Evolutionary conservation across 2,888 invertebrate species (phyloP).

Genomic region (Yponomeuta evonymella): DNA sequence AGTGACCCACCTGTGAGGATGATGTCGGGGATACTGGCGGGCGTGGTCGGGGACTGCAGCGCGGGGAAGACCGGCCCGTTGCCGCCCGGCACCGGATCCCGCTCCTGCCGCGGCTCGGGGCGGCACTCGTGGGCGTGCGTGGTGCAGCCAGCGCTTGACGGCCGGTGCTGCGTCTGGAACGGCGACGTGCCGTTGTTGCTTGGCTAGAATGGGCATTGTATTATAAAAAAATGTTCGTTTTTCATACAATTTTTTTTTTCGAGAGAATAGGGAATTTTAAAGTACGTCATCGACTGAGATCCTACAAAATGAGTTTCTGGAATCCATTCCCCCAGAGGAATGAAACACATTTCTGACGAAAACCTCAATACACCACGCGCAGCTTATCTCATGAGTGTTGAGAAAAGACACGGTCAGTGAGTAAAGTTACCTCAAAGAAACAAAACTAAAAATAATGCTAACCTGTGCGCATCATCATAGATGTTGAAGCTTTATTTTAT

Average conservation of each 20-base stretch:
- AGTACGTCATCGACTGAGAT: too few species aligned
- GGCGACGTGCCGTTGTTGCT: constrained; percentile 19
- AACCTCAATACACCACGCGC: too few species aligned
- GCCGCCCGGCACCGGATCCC: constrained; percentile 73
- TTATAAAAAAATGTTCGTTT: neutral
- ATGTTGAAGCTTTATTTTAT: too few species aligned
- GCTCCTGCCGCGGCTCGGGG: constrained; percentile 30
- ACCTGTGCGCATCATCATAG: too few species aligned
- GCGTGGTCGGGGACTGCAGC: constrained; percentile 77
- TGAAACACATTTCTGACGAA: too few species aligned
- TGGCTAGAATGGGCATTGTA: constrained; percentile 21
- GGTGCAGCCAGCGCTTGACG: constrained; percentile 29
- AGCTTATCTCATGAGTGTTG: too few species aligned
- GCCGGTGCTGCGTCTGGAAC: constrained; percentile 19
- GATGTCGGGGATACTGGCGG: constrained; percentile 88
- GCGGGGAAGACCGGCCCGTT: constrained; percentile 54
- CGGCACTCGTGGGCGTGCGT: constrained; percentile 20
- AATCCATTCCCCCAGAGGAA: too few species aligned
- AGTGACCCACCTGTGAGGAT: constrained; percentile 82
- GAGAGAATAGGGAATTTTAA: too few species aligned
- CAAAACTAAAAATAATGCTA: too few species aligned
- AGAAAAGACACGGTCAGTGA: too few species aligned
- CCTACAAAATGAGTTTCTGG: too few species aligned
- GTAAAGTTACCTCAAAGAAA: too few species aligned
- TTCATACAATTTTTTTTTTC: neutral